These are phyloP conservation scores for Neoarius graeffei DNA, from an alignment of 2,113 vertebrate genomes.

Conservation along the genomic window DNA sequence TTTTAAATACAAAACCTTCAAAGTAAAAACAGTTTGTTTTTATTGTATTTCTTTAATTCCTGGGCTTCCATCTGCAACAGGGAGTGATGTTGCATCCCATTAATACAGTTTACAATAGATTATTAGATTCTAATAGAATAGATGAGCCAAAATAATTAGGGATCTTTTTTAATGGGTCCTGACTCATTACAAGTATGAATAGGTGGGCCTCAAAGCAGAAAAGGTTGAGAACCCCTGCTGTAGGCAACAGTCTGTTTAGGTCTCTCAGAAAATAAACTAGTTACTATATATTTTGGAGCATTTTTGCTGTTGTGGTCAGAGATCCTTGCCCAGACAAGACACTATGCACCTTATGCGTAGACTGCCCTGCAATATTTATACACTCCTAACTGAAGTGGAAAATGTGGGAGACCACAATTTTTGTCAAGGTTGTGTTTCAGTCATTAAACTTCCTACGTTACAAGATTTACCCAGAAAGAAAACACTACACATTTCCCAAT, in stretches of 20 bases:
- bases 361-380: background rate
- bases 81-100: too few relatives aligned
- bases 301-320: background rate
- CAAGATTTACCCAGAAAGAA: background rate
- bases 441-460: background rate
- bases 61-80: too few relatives aligned
- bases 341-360: background rate
- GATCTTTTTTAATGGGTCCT: too few relatives aligned
- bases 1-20: too few relatives aligned
- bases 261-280: background rate
- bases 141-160: too few relatives aligned
- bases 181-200: too few relatives aligned
- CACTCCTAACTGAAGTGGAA: background rate
- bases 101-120: too few relatives aligned
- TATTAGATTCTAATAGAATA: too few relatives aligned
- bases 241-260: background rate
- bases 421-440: background rate
- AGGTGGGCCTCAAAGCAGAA: too few relatives aligned
- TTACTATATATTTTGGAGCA: background rate
- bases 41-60: too few relatives aligned
- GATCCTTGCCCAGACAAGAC: background rate
- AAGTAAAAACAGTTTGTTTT: too few relatives aligned
- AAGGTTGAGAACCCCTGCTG: too few relatives aligned
- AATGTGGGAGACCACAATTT: background rate
- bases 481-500: background rate